These are phyloP conservation scores for Phenganax marumi DNA, from an alignment of 92 coral and sea anemone species.

Conservation along the genomic window DNA sequence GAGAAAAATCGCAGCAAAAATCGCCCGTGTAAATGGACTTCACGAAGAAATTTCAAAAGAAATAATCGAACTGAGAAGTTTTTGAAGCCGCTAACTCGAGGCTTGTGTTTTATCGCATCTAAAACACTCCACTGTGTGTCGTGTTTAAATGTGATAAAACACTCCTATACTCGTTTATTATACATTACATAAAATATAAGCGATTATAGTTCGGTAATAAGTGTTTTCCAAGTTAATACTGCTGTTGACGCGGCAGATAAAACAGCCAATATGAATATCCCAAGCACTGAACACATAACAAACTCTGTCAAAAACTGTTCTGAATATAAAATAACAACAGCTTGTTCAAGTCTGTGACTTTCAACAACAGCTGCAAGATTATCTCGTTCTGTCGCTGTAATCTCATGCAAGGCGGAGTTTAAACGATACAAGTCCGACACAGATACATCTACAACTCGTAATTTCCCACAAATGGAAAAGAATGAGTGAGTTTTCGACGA, in stretches of 20 bases:
- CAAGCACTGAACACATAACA: constrained; percentile 18
- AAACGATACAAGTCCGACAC: constrained; percentile 36
- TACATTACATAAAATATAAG: too few relatives aligned
- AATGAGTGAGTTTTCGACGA: constrained; percentile 15
- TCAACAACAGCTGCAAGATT: constrained; percentile 29
- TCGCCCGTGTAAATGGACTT: too few relatives aligned
- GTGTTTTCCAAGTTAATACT: constrained; percentile 15
- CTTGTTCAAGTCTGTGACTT: constrained; percentile 17
- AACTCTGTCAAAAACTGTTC: constrained; percentile 16
- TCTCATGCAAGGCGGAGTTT: constrained; percentile 19
- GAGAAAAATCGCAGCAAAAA: too few relatives aligned
- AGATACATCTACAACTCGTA: constrained; percentile 28
- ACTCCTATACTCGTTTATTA: neutral
- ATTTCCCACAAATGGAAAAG: constrained; percentile 8
- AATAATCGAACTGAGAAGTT: too few relatives aligned
- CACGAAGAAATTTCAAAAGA: too few relatives aligned
- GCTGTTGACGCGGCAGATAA: constrained; percentile 25
- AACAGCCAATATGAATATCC: constrained; percentile 4
- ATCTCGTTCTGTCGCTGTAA: constrained; percentile 27
- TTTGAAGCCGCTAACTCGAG: too few relatives aligned
- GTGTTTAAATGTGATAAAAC: too few relatives aligned
- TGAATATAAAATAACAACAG: constrained; percentile 28
- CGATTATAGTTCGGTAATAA: neutral
- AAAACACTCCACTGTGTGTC: too few relatives aligned
- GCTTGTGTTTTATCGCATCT: too few relatives aligned